Evolutionary conservation across 2,888 invertebrate genomes (phyloP).

Genomic region (Nemotelus pantherinus): DNA sequence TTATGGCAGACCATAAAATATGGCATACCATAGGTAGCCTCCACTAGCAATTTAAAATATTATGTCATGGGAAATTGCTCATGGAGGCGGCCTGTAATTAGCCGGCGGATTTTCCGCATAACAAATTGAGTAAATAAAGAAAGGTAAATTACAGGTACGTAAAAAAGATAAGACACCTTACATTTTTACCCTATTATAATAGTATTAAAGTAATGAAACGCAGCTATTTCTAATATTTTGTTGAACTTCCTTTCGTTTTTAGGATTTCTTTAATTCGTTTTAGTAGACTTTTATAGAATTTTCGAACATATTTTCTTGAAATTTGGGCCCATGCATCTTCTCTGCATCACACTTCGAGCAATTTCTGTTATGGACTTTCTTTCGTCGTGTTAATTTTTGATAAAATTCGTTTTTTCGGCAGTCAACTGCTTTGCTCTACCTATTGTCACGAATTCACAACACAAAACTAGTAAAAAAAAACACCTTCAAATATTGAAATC

Average conservation of each 20-base stretch:
- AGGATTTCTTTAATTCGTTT: neutral
- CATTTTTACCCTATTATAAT: no score
- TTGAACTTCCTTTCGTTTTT: neutral
- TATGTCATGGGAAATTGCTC: no score
- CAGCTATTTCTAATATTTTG: neutral
- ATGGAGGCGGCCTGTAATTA: no score
- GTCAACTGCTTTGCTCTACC: constrained; percentile 1
- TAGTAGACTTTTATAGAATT: neutral
- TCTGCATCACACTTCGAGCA: neutral
- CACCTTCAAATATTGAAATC: neutral
- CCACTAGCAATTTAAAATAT: no score
- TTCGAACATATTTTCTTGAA: neutral
- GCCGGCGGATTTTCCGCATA: no score
- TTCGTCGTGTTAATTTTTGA: neutral
- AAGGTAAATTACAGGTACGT: no score
- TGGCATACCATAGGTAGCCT: no score
- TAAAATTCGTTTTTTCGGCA: neutral
- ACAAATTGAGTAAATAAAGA: no score
- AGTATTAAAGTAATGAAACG: no score
- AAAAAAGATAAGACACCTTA: no score
- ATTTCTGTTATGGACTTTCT: neutral
- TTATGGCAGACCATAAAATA: no score
- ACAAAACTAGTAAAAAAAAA: neutral
- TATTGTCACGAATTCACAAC: neutral
- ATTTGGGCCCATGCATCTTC: neutral